These are phyloP conservation scores for Eristalis intricaria DNA, from an alignment of 2,888 invertebrate genomes.

Conservation along the genomic window DNA sequence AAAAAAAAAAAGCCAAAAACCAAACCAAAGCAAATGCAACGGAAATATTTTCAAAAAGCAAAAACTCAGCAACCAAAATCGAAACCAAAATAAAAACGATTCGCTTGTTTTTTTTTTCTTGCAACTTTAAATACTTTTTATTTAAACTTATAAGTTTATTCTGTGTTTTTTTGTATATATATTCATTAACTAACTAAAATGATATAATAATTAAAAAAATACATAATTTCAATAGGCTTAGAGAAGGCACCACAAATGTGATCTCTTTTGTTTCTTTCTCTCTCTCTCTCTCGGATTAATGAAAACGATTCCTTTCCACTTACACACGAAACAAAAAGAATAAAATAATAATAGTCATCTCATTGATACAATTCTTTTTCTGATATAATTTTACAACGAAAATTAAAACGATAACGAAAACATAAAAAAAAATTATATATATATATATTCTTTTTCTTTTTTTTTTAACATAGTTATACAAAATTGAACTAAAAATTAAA, in stretches of 20 bases:
- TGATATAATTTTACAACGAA: conserved; percentile 4
- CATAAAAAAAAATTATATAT: too few species aligned
- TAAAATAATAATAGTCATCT: not conserved
- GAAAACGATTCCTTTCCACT: not conserved
- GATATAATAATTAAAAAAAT: conserved; percentile 54
- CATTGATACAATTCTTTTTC: conserved; percentile 5
- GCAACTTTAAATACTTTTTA: conserved; percentile 72
- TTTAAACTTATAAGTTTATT: conserved; percentile 23
- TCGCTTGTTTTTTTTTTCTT: conserved; percentile 11
- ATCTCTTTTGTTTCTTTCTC: not conserved
- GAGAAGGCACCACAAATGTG: conserved; percentile 48
- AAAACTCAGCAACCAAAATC: conserved; percentile 29
- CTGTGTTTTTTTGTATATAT: conserved; percentile 40
- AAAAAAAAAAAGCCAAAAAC: conserved; percentile 17
- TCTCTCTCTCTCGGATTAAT: conserved; percentile 17
- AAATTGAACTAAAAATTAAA: not conserved
- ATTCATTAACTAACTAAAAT: conserved; percentile 56
- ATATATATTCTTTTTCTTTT: conserved; percentile 36
- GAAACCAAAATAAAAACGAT: conserved; percentile 26
- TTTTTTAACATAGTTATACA: conserved; percentile 44
- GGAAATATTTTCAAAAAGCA: conserved; percentile 10
- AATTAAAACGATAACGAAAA: conserved; percentile 9
- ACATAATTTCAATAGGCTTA: conserved; percentile 59
- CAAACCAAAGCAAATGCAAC: conserved; percentile 35
- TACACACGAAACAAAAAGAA: not conserved